Conservation (phyloP, 2,797 vertebrate species). For the Kryptolebias ocellatus region DNA sequence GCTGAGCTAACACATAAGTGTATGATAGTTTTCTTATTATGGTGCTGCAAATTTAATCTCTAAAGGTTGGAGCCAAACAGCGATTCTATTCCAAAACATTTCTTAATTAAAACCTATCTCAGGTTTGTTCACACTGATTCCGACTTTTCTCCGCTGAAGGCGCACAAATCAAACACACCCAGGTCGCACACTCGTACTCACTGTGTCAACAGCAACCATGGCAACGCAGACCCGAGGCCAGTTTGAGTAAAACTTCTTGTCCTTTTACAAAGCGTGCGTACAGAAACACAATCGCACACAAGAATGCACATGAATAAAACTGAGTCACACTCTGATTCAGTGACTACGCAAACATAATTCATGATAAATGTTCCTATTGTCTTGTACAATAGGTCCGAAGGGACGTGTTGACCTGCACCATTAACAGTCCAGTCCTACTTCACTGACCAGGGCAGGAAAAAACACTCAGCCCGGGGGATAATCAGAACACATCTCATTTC, state of each 20-base stretch:
- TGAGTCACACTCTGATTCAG: conserved; percentile 22
- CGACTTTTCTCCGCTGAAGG: conserved; percentile 21
- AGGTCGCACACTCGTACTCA: conserved; percentile 23
- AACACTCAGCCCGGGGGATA: not conserved
- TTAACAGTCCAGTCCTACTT: conserved; percentile 9
- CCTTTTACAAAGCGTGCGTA: not conserved
- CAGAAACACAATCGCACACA: not conserved
- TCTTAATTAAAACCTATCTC: no score
- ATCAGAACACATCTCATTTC: conserved; percentile 2
- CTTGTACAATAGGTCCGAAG: conserved; percentile 37
- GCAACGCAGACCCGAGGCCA: conserved; percentile 50
- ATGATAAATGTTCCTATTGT: conserved; percentile 60
- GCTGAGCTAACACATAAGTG: no score
- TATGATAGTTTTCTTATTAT: no score
- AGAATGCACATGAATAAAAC: conserved; percentile 2
- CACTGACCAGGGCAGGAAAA: conserved; percentile 6
- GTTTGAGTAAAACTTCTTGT: conserved; percentile 30
- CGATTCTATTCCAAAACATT: no score
- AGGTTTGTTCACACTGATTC: conserved; percentile 5
- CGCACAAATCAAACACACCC: conserved; percentile 56
- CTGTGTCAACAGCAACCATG: conserved; percentile 75
- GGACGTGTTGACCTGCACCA: conserved; percentile 28
- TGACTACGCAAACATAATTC: conserved; percentile 50
- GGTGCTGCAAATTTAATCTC: no score
- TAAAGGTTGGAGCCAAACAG: no score